Conservation (phyloP, 2,113 vertebrate genomes). For the Formicarius rufipectus region DNA sequence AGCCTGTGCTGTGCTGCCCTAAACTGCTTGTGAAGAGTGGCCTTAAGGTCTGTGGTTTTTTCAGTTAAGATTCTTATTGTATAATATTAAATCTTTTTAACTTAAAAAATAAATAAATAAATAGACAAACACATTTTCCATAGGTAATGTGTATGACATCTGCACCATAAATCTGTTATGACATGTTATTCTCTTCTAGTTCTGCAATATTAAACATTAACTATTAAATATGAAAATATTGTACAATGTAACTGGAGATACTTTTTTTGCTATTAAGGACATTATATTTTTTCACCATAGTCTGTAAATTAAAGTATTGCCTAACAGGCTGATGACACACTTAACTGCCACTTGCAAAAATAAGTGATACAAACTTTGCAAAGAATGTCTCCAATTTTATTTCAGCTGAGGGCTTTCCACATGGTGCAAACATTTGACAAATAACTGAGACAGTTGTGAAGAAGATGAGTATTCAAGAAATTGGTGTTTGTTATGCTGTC, state of each 20-base stretch:
- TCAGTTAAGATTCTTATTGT: background rate
- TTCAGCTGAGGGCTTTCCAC: background rate
- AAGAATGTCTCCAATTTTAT: background rate
- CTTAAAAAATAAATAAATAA: no score
- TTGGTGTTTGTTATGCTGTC: background rate
- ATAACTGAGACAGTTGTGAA: background rate
- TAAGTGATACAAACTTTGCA: background rate
- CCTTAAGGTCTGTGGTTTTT: background rate
- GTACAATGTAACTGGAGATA: background rate
- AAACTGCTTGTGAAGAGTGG: background rate
- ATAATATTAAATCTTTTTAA: background rate
- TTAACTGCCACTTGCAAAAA: background rate
- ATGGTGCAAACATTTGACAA: background rate
- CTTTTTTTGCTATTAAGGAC: background rate
- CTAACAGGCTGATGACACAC: background rate
- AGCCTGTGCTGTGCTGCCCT: background rate
- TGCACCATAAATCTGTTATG: background rate
- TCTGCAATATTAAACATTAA: background rate
- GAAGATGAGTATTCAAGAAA: background rate
- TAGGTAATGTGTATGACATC: background rate
- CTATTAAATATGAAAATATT: no score
- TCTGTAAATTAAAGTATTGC: background rate
- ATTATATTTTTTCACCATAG: background rate
- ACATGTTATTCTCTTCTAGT: background rate
- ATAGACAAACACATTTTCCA: background rate